Base-by-base conservation (phyloP, 2,797 vertebrate species). In the Melanotaenia boesemani region DNA sequence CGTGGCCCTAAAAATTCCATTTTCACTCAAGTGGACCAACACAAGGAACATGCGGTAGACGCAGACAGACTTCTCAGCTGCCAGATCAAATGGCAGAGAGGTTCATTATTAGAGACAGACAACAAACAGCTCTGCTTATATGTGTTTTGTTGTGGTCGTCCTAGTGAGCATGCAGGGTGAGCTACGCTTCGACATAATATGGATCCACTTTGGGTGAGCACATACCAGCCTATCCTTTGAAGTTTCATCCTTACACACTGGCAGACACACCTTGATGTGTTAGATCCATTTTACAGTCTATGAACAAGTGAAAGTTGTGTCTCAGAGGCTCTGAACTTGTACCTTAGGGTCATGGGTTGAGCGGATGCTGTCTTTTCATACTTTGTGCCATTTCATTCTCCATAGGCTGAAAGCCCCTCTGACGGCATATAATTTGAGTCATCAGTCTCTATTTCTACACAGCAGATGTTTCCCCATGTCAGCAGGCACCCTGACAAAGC, bases 391-490 rank as follows among this genome's bases (percentile, higher is more conserved):
- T 91, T 91, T 91, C 86, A 81, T 82, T 90, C 81, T 66, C 91
- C 87, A 85, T 60, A 86, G 81, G 72, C 88, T 76, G 84, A 80
- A 82, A 90, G 89, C 84, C 85, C 85, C 75, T 80, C 72, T 77
- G 86, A 89, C 85, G 87, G 88, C 90, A 84, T 86, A 90, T 93
- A 86, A 92, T 93, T 91, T 88, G 76, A 90, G 88, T 94, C 93
- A 93, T 94, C 92, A 92, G 91, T 94, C 93, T 94, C 89, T 87
- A 92, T 94, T 95, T 95, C 91, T 85, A 87, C 46, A 56, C 89
- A 92, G 90, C 94, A 95, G 94, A 95, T 95, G 94, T 94, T 93
- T 92, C 92, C 89, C 86, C 86, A 86, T 92, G 91, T 94, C 94
- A 95, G 88, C 90, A 87, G 82, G 76, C 79, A 88, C 76, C 78